Evolutionary conservation across 1,140 invertebrate species (phyloP), one percentile per base, ranked within the genome.

Genomic region (Drosophila obscura): DNA sequence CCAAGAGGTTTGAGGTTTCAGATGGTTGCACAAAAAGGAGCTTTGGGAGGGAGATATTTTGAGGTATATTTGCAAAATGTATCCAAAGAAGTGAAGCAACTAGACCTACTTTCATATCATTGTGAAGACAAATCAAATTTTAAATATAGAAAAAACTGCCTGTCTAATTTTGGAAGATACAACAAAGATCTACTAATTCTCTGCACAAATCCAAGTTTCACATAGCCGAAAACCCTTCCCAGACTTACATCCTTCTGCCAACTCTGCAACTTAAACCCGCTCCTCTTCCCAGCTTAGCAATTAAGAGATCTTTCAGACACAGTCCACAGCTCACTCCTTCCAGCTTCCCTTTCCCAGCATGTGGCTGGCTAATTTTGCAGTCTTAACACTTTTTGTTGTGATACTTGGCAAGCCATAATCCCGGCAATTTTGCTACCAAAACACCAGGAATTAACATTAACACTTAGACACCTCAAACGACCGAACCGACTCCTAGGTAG

Each of bases 341-440:
- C 64, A 31, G 62, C 62, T 64, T 50, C 52, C 52, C 43, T 53
- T 19, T 28, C 58, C 15, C 83, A 81, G 83, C 82, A 88, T 87
- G 83, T 77, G 79, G 57, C 35, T 64, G 53, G 64, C 50, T 69
- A 77, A 83, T 79, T 82, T 75, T 59, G 35, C 56, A 50, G 76
- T 49, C 77, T 74, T 62, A 76, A 66, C 71, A 77, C 74, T 75
- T 74, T 74, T 69, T 52, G 11, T 51, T 53, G 19, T 7, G 16
- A 8, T 55, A 64, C 81, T 58, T 58, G 58, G 11, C 73, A 13
- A 19, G 44, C 46, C 71, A 63, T 80, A 80, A 77, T 84, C 81
- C 81, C 61, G 53, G 56, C 67, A 84, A 52, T 88, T 88, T 77
- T 79, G 82, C 81, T 69, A 87, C 75, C 82, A 87, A 87, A 87